Conservation (phyloP, 2,113 vertebrate species). For the Suncus etruscus region DNA sequence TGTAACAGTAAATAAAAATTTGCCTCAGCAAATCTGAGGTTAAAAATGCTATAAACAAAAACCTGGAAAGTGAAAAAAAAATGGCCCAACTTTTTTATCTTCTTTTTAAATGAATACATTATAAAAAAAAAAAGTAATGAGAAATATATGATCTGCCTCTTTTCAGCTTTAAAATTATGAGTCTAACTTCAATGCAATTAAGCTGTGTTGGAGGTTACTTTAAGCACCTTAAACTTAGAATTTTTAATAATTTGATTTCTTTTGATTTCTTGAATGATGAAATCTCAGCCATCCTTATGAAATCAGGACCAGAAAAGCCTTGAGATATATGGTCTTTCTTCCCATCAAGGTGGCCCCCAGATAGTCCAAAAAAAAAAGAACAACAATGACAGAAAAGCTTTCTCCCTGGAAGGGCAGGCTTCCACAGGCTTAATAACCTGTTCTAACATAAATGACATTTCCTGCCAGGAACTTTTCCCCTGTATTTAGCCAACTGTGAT, state of each 20-base stretch:
- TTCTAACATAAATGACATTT: constrained; percentile 15
- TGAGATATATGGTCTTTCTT: constrained; percentile 26
- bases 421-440: background rate
- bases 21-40: constrained; percentile 53
- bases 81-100: background rate
- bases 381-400: background rate
- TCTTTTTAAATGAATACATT: constrained; percentile 14
- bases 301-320: constrained; percentile 48
- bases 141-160: constrained; percentile 33
- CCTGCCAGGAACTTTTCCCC: background rate
- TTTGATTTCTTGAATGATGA: constrained; percentile 30
- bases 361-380: background rate
- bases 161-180: constrained; percentile 57
- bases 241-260: constrained; percentile 68
- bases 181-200: background rate
- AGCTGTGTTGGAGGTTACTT: constrained; percentile 1
- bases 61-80: background rate
- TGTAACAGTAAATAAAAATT: constrained; percentile 57
- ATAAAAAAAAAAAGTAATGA: constrained; percentile 71
- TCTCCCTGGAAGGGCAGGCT: constrained; percentile 21
- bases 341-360: background rate
- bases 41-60: constrained; percentile 64
- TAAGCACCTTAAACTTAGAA: constrained; percentile 27
- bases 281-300: constrained; percentile 40
- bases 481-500: background rate